These are phyloP conservation scores for Periophthalmus modestus DNA, from an alignment of 2,113 vertebrate species.

Conservation along the genomic window DNA sequence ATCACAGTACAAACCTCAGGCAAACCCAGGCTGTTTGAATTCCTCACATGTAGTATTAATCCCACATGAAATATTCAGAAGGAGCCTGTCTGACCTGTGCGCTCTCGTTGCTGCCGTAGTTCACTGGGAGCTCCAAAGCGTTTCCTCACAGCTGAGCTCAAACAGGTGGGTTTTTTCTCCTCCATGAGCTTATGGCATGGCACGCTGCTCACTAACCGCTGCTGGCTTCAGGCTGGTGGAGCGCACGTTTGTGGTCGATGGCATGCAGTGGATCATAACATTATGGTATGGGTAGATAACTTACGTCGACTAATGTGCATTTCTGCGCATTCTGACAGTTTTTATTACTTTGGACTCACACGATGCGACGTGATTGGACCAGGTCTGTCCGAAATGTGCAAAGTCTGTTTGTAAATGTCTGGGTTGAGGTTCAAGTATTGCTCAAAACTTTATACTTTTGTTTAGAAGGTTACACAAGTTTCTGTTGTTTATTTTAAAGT, in stretches of 20 bases:
- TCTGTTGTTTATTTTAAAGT: too few relatives aligned
- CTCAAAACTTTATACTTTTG: too few relatives aligned
- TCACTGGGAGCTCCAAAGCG: constrained; percentile 2
- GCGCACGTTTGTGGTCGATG: not conserved
- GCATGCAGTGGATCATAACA: constrained; percentile 3
- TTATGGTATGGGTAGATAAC: not conserved
- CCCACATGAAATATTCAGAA: not conserved
- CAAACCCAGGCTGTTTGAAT: not conserved
- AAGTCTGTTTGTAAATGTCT: too few relatives aligned
- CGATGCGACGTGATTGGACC: too few relatives aligned
- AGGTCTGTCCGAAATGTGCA: too few relatives aligned
- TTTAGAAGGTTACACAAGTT: too few relatives aligned
- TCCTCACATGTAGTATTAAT: not conserved
- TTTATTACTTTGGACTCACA: too few relatives aligned
- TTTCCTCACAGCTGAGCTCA: constrained; percentile 8
- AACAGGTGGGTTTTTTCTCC: constrained; percentile 3
- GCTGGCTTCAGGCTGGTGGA: constrained; percentile 3
- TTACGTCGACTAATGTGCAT: not conserved
- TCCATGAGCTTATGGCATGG: constrained; percentile 5
- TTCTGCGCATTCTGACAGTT: too few relatives aligned
- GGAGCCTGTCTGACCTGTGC: not conserved
- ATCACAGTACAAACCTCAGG: not conserved
- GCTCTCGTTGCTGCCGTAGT: constrained; percentile 9
- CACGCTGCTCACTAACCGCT: constrained; percentile 8
- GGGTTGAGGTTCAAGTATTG: too few relatives aligned